Base-by-base conservation (phyloP, 2,797 vertebrate species). In the Notolabrus celidotus region DNA sequence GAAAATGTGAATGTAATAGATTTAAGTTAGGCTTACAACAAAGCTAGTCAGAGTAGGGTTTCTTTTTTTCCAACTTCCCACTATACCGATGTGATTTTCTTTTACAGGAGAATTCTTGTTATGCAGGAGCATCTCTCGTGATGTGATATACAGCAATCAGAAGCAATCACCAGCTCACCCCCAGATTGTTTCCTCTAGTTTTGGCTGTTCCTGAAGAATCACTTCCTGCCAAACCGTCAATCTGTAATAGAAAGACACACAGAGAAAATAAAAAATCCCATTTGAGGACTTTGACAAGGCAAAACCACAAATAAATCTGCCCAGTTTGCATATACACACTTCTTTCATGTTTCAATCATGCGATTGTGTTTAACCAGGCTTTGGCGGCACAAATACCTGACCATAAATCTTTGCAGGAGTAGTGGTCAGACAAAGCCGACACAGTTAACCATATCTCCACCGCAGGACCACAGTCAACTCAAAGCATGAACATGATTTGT, bases 121-220 rank as follows among this genome's bases (percentile, higher is more conserved):
- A 29, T 42, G 33, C 38, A 55, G 9, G 25, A 60, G 62, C 46
- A 50, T 12, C 33, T 1, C 54, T 33, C 45, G 22, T 54, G 47
- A 73, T 66, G 46, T 41, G 55, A 71, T 67, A 54, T 38, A 50
- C 53, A 52, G 61, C 39, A 77, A 77, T 82, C 76, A 58, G 52
- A 39, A 47, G 34, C 55, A 65, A 73, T 80, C 74, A 70, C 77
- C 67, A 38, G 22, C 47, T 54, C 47, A n/a, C 25, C 67, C 39
- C 10, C 27, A 15, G 62, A 69, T 33, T 55, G 68, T 79, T 79
- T 82, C 59, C 38, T 73, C 17, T 23, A 0, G 17, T 58, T 47
- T 42, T 71, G 72, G 67, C 68, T 46, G 16, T 33, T 53, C 47
- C 61, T 41, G 20, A 6, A 51, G 17, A 59, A 71, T 36, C 31